A percentile compares a stretch with the other conserved stretches of the same genome.
These are phyloP conservation scores for Dimorphilus gyrociliatus DNA, from an alignment of 2,888 invertebrate genomes.

Conservation along the genomic window DNA sequence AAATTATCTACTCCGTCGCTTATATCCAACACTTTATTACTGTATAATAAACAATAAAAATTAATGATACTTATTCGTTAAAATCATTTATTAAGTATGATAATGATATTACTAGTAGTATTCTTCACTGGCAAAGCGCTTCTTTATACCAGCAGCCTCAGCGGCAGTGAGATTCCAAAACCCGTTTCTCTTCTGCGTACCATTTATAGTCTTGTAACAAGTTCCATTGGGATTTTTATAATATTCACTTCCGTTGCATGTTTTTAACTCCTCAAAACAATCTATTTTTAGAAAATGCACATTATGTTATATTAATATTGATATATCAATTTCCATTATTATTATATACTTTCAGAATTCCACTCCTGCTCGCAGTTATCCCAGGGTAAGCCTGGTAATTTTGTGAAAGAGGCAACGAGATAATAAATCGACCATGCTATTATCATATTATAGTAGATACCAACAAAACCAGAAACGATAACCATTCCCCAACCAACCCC, in stretches of 20 bases:
- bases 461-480: conserved; percentile 14
- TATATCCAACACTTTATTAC: conserved; percentile 17
- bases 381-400: conserved; percentile 16
- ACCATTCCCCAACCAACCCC: conserved; percentile 14
- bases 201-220: too few relatives aligned
- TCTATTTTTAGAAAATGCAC: too few relatives aligned
- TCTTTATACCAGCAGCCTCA: conserved; percentile 14
- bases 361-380: conserved; percentile 13
- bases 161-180: too few relatives aligned
- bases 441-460: conserved; percentile 20
- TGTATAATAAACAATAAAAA: too few relatives aligned
- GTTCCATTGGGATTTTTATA: too few relatives aligned
- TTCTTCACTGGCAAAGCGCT: conserved; percentile 25
- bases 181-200: too few relatives aligned
- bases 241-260: too few relatives aligned
- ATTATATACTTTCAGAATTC: conserved; percentile 13
- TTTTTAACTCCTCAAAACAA: too few relatives aligned
- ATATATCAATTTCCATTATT: too few relatives aligned
- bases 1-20: conserved; percentile 21
- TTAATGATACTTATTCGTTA: too few relatives aligned
- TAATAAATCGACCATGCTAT: conserved; percentile 19
- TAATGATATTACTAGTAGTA: conserved; percentile 27
- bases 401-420: conserved; percentile 16
- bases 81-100: background rate
- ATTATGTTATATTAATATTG: too few relatives aligned